Conservation (phyloP, 2,797 vertebrate species). For the Sebastes matsubarae region DNA sequence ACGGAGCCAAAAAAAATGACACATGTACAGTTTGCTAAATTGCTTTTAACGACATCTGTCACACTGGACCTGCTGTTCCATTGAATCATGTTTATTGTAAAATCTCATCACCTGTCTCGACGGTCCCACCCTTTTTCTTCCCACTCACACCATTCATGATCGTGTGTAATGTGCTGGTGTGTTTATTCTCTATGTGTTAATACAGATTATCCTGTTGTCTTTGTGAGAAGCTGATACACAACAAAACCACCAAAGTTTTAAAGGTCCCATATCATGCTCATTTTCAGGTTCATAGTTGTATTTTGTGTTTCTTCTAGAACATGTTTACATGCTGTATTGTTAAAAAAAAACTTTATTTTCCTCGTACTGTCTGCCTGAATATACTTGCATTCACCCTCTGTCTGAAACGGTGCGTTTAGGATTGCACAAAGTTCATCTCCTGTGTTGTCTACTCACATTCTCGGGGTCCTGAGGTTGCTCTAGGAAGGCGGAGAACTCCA, state of each 20-base stretch:
- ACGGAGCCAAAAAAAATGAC: conserved; percentile 41
- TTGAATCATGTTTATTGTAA: conserved; percentile 16
- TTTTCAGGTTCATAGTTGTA: too few species aligned
- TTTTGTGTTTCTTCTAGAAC: too few species aligned
- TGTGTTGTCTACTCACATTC: conserved; percentile 81
- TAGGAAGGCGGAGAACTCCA: conserved; percentile 96
- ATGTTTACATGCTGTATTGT: too few species aligned
- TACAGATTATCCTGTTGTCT: background rate
- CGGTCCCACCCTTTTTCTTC: conserved; percentile 5
- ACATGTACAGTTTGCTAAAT: conserved; percentile 28
- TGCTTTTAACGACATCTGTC: conserved; percentile 28
- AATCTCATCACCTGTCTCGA: conserved; percentile 32
- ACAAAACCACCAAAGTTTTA: background rate
- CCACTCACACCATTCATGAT: background rate
- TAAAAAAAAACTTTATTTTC: too few species aligned
- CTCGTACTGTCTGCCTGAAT: too few species aligned
- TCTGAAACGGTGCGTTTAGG: too few species aligned
- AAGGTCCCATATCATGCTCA: too few species aligned
- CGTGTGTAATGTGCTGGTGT: background rate
- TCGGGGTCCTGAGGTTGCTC: conserved; percentile 93
- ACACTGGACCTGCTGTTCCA: background rate
- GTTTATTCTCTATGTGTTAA: background rate
- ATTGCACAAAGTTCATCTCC: background rate
- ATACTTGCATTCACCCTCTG: too few species aligned
- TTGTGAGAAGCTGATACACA: background rate